Conservation (phyloP, 2,113 vertebrate species). For the Ochotona curzoniae region DNA sequence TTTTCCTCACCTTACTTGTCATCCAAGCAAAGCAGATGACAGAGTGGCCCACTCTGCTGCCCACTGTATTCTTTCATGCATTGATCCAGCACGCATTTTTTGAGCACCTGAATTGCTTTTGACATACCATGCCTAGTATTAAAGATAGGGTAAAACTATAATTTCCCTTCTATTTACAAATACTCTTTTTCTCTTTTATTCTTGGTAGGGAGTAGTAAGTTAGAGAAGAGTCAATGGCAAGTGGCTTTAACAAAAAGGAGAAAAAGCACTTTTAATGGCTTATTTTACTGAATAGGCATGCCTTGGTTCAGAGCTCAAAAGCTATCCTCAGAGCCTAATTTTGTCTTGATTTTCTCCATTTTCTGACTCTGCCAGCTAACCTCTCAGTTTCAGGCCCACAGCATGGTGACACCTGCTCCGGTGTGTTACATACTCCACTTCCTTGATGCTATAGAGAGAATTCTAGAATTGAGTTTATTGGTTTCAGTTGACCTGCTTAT, state of each 20-base stretch:
- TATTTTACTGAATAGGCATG: neutral
- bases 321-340: neutral
- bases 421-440: neutral
- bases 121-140: neutral
- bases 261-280: neutral
- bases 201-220: neutral
- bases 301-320: neutral
- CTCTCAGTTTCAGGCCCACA: neutral
- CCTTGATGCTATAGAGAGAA: neutral
- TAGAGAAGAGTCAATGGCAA: neutral
- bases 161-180: neutral
- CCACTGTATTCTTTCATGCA: neutral
- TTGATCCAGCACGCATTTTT: neutral
- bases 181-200: neutral
- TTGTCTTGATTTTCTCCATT: neutral
- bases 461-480: neutral
- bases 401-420: neutral
- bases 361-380: neutral
- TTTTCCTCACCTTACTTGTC: neutral
- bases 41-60: neutral
- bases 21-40: neutral
- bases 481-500: neutral
- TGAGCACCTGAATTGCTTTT: neutral
- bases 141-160: neutral
- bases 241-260: neutral